Base-by-base conservation (phyloP, 1,140 invertebrate species). In the Brachionus angularis region DNA sequence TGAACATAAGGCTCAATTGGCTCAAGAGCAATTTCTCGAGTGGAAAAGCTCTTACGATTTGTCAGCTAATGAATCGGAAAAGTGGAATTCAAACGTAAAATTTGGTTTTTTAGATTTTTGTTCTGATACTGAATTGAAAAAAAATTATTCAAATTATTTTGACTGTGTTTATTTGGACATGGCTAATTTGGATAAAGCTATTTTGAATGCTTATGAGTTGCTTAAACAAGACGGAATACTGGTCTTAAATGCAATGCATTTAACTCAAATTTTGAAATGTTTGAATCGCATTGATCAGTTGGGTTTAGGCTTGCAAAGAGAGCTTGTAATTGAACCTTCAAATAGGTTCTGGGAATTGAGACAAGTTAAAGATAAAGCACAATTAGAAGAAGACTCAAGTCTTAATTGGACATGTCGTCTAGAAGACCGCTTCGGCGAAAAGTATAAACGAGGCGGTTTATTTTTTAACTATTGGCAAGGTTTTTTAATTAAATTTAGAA, bases 391-490 rank as follows among this genome's bases (percentile, higher is more conserved):
- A n/a, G 39, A 42, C 16, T 10, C 10, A 10, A 10, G 10, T 42
- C 39, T 42, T 42, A 16, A 10, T 44, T 67, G 62, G 62, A 67
- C 62, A 23, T 33, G 18, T 47, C 62, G 62, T 23, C 31, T 67
- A 47, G 62, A 67, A 47, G 62, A 67, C 12, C 39, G 62, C 10
- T 67, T 67, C 29, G 34, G 31, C 33, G 62, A 67, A 67, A 67
- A 67, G 44, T 34, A 31, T 8, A 67, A 67, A 31, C 39, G 62
- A 16, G 62, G 62, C 27, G 62, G 62, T 3, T 47, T 67, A n/a
- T 67, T 31, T 47, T 67, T 67, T 50, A 67, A 67, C 36, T 67
- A 67, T 67, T 67, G 62, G 62, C 62, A 46, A 31, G 62, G 62
- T 1, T 67, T 47, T 50, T 67, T 67, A 23, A 42, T 27, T 34